A percentile compares a stretch with the other conserved stretches of the same genome.
phyloP scores from a whole-genome alignment of 2,113 vertebrate species.

The Hemichromis elongatus region DNA sequence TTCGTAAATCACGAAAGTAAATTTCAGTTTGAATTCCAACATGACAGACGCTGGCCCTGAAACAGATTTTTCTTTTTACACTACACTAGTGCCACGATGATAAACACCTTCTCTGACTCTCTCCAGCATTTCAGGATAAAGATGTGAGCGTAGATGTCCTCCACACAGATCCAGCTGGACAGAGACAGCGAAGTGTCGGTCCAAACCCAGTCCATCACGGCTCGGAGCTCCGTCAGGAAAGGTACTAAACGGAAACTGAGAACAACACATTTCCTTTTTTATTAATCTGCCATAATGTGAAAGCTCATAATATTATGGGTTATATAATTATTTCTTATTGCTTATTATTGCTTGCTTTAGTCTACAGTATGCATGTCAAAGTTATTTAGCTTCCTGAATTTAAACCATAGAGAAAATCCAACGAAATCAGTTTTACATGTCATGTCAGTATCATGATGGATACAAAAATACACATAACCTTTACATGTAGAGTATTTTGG shows the following conservation, averaged over 20 bases:
- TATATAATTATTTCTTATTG: no score
- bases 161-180: slow-evolving; percentile 99
- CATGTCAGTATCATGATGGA: background rate
- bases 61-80: background rate
- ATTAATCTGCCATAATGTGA: background rate
- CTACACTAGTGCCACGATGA: background rate
- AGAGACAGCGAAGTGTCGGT: slow-evolving; percentile 96
- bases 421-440: no score
- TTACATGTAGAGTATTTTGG: background rate
- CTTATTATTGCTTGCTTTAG: no score
- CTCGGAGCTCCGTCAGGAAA: slow-evolving; percentile 92
- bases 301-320: background rate
- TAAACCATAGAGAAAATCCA: background rate
- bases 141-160: slow-evolving; percentile 98
- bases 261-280: background rate
- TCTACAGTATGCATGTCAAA: background rate
- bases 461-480: background rate
- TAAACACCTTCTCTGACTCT: slow-evolving; percentile 90
- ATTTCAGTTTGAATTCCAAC: background rate
- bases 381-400: background rate
- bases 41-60: background rate
- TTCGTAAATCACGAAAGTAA: background rate
- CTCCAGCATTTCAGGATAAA: slow-evolving; percentile 98
- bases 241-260: slow-evolving; percentile 93
- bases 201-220: slow-evolving; percentile 99